Evolutionary conservation across 2,113 vertebrate species (phyloP), one percentile per base, ranked within the genome.

Genomic region (Pagrus major): DNA sequence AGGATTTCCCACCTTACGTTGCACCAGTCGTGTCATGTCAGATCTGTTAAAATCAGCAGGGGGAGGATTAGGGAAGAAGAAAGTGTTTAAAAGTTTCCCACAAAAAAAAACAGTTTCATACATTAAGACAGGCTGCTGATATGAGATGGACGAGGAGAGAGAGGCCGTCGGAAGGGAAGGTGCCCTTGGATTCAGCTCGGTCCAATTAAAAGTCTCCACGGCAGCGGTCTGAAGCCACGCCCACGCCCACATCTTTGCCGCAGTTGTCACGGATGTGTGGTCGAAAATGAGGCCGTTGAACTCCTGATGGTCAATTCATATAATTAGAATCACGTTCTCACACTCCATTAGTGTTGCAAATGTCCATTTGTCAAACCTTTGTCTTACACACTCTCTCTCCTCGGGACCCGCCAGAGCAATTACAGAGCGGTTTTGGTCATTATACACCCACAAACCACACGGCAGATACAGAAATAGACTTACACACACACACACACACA

Each of bases 1-100:
- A 84, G 88, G 88, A 91, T 91, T 88, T 88, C 71, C 86, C 74
- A 86, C 84, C 81, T 73, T 37, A 83, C 44, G 84, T 90, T 75
- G 71, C 80, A 31, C 61, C 85, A 59, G 78, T 78, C 60, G 27
- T 71, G 85, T 86, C 59, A 54, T 84, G 89, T 90, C 88, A 88
- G 83, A 88, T 88, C 88, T 67, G 83, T 79, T 84, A 27, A 70
- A 77, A 86, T 89, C 89, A 88, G 65, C 52, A n/a, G 10, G 21
- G 25, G 76, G 41, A 75, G 89, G 91, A 92, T 91, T 92, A 88
- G 63, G 7, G 56, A n/a, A 81, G 72, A 89, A 85, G 75, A 87
- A 81, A 81, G 79, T 49, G 64, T 88, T 76, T 89, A 74, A 89
- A 91, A 85, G 73, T 89, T 92, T 89, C 81, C 68, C 79, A 85